phyloP scores from a whole-genome alignment of 2,113 vertebrate species.

The Bos javanicus region DNA sequence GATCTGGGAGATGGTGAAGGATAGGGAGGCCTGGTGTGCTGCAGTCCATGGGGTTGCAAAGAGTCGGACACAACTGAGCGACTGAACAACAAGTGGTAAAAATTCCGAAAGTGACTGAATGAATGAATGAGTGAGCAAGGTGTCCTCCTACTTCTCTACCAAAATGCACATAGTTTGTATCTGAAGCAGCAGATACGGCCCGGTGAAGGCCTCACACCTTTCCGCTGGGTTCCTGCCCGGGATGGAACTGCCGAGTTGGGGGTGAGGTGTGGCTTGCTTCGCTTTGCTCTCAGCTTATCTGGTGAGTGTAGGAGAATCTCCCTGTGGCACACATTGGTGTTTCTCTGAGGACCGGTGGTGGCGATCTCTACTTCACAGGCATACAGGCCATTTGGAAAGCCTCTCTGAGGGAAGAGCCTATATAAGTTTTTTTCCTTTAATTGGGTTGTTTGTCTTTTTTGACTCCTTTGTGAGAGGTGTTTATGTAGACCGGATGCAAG shows the following conservation, averaged over 20 bases:
- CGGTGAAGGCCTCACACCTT: background rate
- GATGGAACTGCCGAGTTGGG: rapidly evolving
- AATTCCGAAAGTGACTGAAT: background rate
- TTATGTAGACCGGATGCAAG: background rate
- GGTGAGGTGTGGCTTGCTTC: background rate
- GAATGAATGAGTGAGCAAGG: rapidly evolving
- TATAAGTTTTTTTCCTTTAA: background rate
- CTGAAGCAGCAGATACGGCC: rapidly evolving
- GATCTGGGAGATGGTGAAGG: background rate
- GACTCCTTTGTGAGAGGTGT: background rate
- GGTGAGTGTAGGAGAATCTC: background rate
- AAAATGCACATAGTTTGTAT: rapidly evolving
- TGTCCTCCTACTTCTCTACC: rapidly evolving
- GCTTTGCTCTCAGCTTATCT: background rate
- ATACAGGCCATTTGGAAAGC: background rate
- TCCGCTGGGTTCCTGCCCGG: background rate
- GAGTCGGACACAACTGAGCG: rapidly evolving
- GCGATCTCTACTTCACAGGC: rapidly evolving
- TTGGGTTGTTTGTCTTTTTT: background rate
- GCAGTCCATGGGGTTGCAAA: rapidly evolving
- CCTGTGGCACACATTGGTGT: rapidly evolving
- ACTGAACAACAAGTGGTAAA: background rate
- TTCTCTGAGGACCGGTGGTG: background rate
- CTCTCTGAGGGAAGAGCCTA: background rate
- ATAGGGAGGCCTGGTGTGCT: background rate